Conservation (phyloP, 1,140 invertebrate genomes). For the Bombus impatiens region DNA sequence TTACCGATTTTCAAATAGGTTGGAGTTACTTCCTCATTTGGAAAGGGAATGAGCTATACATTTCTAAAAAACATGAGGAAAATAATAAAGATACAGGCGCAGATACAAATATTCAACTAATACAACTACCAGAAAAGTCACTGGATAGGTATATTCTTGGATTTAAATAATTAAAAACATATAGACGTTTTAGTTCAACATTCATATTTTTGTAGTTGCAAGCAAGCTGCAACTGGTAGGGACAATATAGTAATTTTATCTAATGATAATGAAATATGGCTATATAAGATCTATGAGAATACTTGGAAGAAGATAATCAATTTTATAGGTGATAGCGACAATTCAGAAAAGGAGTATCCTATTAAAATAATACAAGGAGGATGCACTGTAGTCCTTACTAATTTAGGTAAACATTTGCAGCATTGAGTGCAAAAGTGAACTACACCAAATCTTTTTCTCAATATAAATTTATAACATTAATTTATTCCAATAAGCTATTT, state of each 20-base stretch:
- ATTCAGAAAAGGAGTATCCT: conserved; percentile 64
- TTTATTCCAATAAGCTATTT: too few relatives aligned
- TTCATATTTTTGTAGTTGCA: conserved; percentile 64
- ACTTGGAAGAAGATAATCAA: conserved; percentile 73
- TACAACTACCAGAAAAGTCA: conserved; percentile 65
- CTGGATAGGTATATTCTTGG: conserved; percentile 58
- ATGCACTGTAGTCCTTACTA: conserved; percentile 75
- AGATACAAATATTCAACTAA: conserved; percentile 50
- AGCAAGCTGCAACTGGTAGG: conserved; percentile 66
- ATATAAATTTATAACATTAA: too few relatives aligned
- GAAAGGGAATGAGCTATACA: conserved; percentile 68
- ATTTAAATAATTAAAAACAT: background rate
- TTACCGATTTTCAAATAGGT: conserved; percentile 76
- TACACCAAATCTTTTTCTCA: background rate
- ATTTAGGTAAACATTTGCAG: conserved; percentile 71
- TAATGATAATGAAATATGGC: conserved; percentile 72
- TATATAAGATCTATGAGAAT: conserved; percentile 73
- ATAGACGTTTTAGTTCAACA: background rate
- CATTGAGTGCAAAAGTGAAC: background rate
- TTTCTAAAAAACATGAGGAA: conserved; percentile 65
- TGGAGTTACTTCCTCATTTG: conserved; percentile 79
- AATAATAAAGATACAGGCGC: conserved; percentile 32
- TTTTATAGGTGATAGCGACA: conserved; percentile 66
- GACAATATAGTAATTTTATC: conserved; percentile 72
- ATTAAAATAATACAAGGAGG: conserved; percentile 72